Conservation (phyloP, 2,797 vertebrate species). For the Helostoma temminkii region DNA sequence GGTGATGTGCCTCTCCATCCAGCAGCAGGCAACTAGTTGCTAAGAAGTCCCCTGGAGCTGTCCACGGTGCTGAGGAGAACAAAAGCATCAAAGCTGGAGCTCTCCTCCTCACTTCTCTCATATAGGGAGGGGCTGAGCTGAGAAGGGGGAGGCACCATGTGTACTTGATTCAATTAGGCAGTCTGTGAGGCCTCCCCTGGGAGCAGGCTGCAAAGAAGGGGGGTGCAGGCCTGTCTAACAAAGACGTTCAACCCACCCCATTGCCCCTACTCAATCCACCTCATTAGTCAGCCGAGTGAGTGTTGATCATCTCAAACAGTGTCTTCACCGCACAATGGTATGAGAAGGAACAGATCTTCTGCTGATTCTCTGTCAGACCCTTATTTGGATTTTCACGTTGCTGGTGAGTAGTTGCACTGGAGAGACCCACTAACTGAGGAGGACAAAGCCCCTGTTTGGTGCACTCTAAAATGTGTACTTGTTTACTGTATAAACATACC, state of each 20-base stretch:
- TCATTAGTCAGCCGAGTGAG: constrained; percentile 88
- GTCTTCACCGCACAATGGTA: constrained; percentile 36
- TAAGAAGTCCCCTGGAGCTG: constrained; percentile 67
- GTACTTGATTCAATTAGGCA: constrained; percentile 95
- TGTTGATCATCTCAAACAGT: constrained; percentile 76
- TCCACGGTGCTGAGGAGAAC: constrained; percentile 80
- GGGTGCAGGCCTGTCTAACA: constrained; percentile 87
- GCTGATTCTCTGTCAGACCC: constrained; percentile 18
- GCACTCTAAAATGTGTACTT: neutral
- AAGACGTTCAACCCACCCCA: constrained; percentile 85
- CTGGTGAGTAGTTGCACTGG: constrained; percentile 21
- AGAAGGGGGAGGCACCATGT: constrained; percentile 76
- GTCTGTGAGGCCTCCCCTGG: constrained; percentile 89
- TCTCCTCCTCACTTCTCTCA: constrained; percentile 57
- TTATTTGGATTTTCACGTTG: constrained; percentile 27
- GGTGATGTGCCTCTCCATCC: constrained; percentile 53
- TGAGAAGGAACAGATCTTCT: constrained; percentile 32
- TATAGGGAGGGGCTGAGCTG: constrained; percentile 67
- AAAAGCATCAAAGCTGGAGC: constrained; percentile 80
- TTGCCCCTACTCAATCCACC: constrained; percentile 77
- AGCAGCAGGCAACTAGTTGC: constrained; percentile 77
- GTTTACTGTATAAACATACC: neutral
- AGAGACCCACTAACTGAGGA: constrained; percentile 1
- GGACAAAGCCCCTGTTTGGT: neutral
- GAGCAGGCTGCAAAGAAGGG: constrained; percentile 77